phyloP scores from a whole-genome alignment of 2,113 vertebrate species.

The Brachypteracias leptosomus region DNA sequence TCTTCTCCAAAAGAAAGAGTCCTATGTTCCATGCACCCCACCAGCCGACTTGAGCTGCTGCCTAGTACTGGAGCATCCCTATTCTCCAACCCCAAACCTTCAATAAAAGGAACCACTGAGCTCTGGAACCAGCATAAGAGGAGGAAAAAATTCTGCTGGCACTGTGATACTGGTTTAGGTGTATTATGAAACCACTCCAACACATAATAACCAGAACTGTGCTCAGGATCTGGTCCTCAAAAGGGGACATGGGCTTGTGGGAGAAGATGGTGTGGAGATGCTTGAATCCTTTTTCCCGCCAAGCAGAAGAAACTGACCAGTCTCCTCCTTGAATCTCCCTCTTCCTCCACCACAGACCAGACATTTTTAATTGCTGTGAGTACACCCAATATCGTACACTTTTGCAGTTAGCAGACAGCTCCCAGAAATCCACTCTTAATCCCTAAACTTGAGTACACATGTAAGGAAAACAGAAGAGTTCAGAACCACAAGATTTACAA shows the following conservation, averaged over 20 bases:
- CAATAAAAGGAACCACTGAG: not conserved
- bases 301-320: not conserved
- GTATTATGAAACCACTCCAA: not conserved
- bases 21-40: rapidly evolving
- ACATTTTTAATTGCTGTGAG: not conserved
- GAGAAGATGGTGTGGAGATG: not conserved
- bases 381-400: rapidly evolving
- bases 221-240: not conserved
- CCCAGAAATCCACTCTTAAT: not conserved
- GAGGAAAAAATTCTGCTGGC: not conserved
- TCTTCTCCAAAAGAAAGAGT: not conserved
- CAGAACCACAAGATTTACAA: not conserved
- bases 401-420: not conserved
- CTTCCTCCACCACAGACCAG: not conserved
- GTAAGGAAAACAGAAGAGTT: not conserved
- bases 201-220: not conserved
- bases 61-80: not conserved
- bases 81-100: not conserved
- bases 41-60: not conserved
- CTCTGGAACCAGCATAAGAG: not conserved
- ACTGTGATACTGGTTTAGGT: not conserved
- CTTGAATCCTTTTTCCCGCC: not conserved
- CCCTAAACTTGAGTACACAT: not conserved
- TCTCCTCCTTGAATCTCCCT: not conserved
- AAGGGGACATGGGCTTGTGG: rapidly evolving